Conservation (phyloP, 2,113 vertebrate genomes). For the Antechinus flavipes region DNA sequence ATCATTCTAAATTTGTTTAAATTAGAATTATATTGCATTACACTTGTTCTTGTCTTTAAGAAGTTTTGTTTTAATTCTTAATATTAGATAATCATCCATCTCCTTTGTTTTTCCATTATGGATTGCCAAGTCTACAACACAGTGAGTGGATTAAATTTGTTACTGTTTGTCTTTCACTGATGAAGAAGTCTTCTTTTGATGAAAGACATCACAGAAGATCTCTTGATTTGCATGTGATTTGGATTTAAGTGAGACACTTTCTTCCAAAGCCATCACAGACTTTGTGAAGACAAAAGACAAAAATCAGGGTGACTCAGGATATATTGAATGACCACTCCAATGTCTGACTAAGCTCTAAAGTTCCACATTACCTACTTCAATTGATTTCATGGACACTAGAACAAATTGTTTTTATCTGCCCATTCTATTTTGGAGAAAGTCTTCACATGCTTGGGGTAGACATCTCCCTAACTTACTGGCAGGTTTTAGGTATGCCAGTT, state of each 20-base stretch:
- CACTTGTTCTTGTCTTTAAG: too few species aligned
- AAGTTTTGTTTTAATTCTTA: too few species aligned
- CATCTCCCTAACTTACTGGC: too few species aligned
- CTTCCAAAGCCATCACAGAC: background rate
- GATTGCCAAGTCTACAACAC: background rate
- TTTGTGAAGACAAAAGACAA: background rate
- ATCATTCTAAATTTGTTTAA: too few species aligned
- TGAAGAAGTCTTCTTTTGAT: too few species aligned
- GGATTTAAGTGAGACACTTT: background rate
- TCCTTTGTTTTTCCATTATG: too few species aligned
- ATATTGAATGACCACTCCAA: background rate
- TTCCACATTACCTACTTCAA: background rate
- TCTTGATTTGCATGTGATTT: background rate
- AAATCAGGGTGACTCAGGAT: background rate
- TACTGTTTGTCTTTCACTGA: background rate
- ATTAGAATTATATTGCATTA: too few species aligned
- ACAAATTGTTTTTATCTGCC: background rate
- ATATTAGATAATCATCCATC: too few species aligned
- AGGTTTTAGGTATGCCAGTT: too few species aligned
- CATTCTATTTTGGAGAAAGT: background rate
- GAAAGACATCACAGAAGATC: background rate
- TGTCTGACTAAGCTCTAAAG: background rate
- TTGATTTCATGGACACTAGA: background rate
- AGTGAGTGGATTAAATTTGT: background rate
- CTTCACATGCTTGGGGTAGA: background rate